Evolutionary conservation across 2,797 vertebrate genomes (phyloP), one percentile per base, ranked within the genome.

Genomic region (Danio choprae): DNA sequence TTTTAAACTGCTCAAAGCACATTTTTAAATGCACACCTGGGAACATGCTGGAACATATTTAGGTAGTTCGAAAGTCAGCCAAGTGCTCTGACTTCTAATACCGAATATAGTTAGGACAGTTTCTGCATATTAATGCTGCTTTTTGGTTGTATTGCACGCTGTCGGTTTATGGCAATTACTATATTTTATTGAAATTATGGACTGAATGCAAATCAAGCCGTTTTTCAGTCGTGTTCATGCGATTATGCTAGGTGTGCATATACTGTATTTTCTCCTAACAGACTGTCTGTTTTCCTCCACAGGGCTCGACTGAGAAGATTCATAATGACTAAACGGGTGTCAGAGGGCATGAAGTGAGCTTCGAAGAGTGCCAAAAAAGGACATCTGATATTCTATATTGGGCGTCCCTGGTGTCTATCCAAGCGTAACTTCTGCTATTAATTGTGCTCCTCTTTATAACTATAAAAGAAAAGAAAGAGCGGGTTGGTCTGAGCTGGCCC

Each of bases 281-380:
- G 15, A 56, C 60, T 75, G 44, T 74, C 48, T 84, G 20, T 84
- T 8, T 70, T 71, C 82, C 82, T 79, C 80, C 53, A 10, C 76
- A 99, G 97, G 96, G 95, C 15, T 93, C 95, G 56, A 89, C 92
- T 0, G 97, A 99, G 86, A 99, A 99, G 89, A 93, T 94, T 48
- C 98, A 99, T 88, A 96, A 91, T 55, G 98, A 99, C 85, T 98
- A 93, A 93, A 50, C 15, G 16, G 82, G 60, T 67, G 36, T 68
- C 59, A 79, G 83, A 84, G 81, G 84, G 84, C 53, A 74, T 80
- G 79, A 84, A 87, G 81, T 41, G 13, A 53, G 11, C 51, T 56
- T 64, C 15, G n/a, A 72, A 29, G 68, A 67, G 75, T 82, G 79
- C 81, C 84, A 84, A 76, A 53, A 36, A 44, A 72, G 62, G 77